These are phyloP conservation scores for Scaptomyza flava DNA, from an alignment of 2,888 invertebrate genomes.

Conservation along the genomic window DNA sequence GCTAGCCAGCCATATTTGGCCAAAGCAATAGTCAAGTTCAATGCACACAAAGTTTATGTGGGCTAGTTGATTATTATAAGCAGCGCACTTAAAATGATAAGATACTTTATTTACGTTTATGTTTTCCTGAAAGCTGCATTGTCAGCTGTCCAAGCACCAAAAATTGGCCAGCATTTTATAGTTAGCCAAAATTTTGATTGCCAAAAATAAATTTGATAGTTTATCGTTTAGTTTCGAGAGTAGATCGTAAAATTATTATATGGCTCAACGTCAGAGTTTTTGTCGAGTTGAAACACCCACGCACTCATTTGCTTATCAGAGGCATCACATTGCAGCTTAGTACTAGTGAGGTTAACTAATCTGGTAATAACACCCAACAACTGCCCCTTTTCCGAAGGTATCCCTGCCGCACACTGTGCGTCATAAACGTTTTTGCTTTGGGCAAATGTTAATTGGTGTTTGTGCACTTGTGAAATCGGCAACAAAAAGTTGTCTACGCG, in stretches of 20 bases:
- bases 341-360: background rate
- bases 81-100: constrained; percentile 6
- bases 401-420: constrained; percentile 8
- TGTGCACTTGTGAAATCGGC: constrained; percentile 62
- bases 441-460: constrained; percentile 50
- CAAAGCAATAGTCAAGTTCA: constrained; percentile 43
- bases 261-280: constrained; percentile 20
- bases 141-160: constrained; percentile 9
- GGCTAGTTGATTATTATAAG: constrained; percentile 44
- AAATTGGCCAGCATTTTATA: constrained; percentile 31
- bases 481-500: constrained; percentile 58
- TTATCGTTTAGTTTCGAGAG: constrained; percentile 12
- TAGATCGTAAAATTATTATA: constrained; percentile 16
- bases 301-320: constrained; percentile 22
- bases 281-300: constrained; percentile 12
- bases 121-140: constrained; percentile 10
- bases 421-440: constrained; percentile 24
- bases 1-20: constrained; percentile 13
- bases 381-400: background rate
- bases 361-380: background rate
- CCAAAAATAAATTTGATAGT: constrained; percentile 35
- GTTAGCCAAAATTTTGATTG: constrained; percentile 27
- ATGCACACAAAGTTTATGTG: constrained; percentile 13
- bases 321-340: background rate
- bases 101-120: constrained; percentile 17